A percentile compares a stretch with the other conserved stretches of the same genome.
phyloP scores from a whole-genome alignment of 2,797 vertebrate genomes.

The Squalus acanthias region DNA sequence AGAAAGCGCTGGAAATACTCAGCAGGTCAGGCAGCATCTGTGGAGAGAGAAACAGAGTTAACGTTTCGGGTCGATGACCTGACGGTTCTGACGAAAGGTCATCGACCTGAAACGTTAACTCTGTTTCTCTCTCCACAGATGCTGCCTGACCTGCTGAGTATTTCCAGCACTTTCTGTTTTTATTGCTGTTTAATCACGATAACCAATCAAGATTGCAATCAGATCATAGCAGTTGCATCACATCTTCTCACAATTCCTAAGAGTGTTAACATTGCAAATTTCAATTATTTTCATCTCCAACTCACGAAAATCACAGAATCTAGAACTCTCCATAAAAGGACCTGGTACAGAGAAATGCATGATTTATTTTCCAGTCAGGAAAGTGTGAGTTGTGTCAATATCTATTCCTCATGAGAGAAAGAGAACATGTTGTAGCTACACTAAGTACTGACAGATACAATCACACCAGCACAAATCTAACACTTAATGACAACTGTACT shows the following conservation, averaged over 20 bases:
- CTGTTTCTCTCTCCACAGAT: too few species aligned
- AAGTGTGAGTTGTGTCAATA: slow-evolving; percentile 15
- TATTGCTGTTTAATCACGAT: not conserved
- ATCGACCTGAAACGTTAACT: too few species aligned
- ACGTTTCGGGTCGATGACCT: too few species aligned
- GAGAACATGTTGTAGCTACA: slow-evolving; percentile 12
- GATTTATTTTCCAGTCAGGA: not conserved
- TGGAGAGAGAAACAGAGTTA: too few species aligned
- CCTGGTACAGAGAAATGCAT: not conserved
- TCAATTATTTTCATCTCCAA: not conserved
- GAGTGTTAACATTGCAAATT: not conserved
- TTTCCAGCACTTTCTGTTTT: too few species aligned
- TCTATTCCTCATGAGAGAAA: not conserved
- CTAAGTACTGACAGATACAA: slow-evolving; percentile 19
- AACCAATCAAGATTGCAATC: not conserved
- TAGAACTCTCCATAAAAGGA: not conserved
- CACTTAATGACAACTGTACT: slow-evolving; percentile 16
- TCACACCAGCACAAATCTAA: slow-evolving; percentile 14
- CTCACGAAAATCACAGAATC: not conserved
- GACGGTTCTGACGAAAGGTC: too few species aligned
- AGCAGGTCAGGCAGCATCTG: too few species aligned
- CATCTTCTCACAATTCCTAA: not conserved
- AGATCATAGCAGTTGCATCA: not conserved
- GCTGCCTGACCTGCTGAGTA: too few species aligned
- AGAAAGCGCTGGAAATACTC: too few species aligned